A percentile compares a stretch with the other conserved stretches of the same genome.
These are phyloP conservation scores for Phrynocephalus forsythii DNA, from an alignment of 2,797 vertebrate genomes.

Conservation along the genomic window DNA sequence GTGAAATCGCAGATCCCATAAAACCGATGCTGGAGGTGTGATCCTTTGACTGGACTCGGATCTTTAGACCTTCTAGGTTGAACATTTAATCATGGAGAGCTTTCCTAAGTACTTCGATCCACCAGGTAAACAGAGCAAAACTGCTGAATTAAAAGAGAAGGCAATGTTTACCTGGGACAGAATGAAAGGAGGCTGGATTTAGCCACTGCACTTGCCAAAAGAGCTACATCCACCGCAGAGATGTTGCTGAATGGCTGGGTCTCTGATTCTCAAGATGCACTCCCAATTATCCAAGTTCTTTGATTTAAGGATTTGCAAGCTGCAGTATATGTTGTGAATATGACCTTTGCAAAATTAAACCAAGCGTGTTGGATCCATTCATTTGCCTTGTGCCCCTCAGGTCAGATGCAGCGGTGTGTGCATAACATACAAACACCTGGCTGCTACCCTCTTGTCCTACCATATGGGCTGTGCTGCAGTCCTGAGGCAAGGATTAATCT, in stretches of 20 bases:
- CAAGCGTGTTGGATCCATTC: not conserved
- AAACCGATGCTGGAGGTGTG: too few relatives aligned
- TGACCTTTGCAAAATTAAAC: not conserved
- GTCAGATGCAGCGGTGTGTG: too few relatives aligned
- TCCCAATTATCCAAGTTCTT: not conserved
- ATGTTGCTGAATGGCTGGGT: not conserved
- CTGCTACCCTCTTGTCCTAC: too few relatives aligned
- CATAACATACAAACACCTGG: too few relatives aligned
- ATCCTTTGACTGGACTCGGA: not conserved
- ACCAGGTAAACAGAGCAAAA: not conserved
- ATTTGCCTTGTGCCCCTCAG: not conserved
- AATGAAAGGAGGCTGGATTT: not conserved
- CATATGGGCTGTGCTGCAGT: too few relatives aligned
- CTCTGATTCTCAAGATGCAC: too few relatives aligned
- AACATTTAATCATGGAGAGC: too few relatives aligned
- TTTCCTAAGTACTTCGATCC: not conserved
- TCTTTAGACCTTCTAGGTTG: not conserved
- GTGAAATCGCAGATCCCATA: not conserved
- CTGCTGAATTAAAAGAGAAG: not conserved
- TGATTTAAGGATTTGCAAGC: not conserved
- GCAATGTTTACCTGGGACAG: not conserved
- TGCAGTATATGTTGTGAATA: not conserved
- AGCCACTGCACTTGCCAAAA: too few relatives aligned
- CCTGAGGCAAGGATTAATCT: too few relatives aligned
- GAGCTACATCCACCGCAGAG: not conserved